Evolutionary conservation across 2,888 invertebrate genomes (phyloP), one percentile per base, ranked within the genome.

Genomic region (Melolontha melolontha): DNA sequence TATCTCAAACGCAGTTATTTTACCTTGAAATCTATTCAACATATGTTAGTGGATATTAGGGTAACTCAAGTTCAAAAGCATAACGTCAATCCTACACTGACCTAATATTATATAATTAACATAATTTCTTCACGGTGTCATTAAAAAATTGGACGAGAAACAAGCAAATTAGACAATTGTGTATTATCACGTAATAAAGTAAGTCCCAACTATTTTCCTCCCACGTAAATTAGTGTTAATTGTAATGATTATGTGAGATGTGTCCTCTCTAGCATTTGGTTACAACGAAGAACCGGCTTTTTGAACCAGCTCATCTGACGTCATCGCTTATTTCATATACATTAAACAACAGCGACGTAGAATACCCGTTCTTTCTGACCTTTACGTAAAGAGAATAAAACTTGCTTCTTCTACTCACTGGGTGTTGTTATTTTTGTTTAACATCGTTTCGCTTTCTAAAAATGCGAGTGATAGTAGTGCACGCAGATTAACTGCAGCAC

Each of bases 371-470:
- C 51, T 52, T 65, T 65, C 47, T 65, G 65, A 65, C 65, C 65
- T 65, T 55, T 65, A 44, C 64, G 44, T 64, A 52, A 64, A 64
- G 52, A 27, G 42, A 40, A 44, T 54, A 54, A 54, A 54, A 17
- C 59, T 55, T 59, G 34, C 59, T 42, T 59, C 42, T 59, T 44
- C 59, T 47, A 14, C 44, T 44, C 29, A 29, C 44, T 44, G 14
- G 59, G n/a, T 8, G 59, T 40, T 40, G 54, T 59, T 59, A 44
- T 59, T 59, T 59, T 59, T 44, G 44, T 40, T 59, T 44, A 59
- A 59, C 51, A 47, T 44, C 68, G 68, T 64, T 68, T 68, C 68
- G 68, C 68, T 68, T 68, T 68, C 68, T 68, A 68, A 68, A 68
- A 68, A 68, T 65, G 68, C 65, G 65, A 57, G 66, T 54, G 54